A percentile compares a stretch with the other conserved stretches of the same genome.
Evolutionary conservation across 1,140 invertebrate genomes (phyloP).

Genomic region (Dendrolimus punctatus): DNA sequence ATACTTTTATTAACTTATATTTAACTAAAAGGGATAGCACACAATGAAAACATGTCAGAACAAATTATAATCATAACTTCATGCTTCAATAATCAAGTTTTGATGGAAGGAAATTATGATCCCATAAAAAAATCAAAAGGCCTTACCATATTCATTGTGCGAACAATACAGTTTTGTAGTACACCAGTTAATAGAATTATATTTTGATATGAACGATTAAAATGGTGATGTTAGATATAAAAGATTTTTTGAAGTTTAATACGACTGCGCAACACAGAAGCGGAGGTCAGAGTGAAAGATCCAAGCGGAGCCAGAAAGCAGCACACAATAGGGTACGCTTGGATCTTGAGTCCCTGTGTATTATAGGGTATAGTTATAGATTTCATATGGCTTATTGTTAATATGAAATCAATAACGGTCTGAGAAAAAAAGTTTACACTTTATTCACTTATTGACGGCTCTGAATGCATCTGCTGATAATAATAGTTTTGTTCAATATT

Average conservation of each 20-base stretch:
- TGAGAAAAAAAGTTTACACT: constrained; percentile 5
- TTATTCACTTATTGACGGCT: background rate
- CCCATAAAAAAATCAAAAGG: constrained; percentile 41
- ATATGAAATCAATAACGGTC: constrained; percentile 41
- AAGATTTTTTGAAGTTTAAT: constrained; percentile 38
- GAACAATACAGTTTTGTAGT: constrained; percentile 42
- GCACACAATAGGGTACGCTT: constrained; percentile 47
- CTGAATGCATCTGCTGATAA: background rate
- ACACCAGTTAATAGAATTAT: constrained; percentile 41
- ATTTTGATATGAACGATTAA: constrained; percentile 29
- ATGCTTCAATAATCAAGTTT: constrained; percentile 49
- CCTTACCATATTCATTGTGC: constrained; percentile 66
- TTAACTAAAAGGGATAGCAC: constrained; percentile 25
- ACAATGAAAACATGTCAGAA: constrained; percentile 64
- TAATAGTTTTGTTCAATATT: background rate
- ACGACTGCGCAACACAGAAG: constrained; percentile 48
- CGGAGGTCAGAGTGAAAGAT: constrained; percentile 49
- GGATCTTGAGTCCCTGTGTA: constrained; percentile 33
- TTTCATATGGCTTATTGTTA: constrained; percentile 50
- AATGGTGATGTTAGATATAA: constrained; percentile 22
- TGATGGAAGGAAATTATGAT: constrained; percentile 42
- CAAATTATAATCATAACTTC: constrained; percentile 65
- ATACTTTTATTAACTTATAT: too few relatives aligned
- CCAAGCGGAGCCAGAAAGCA: constrained; percentile 26
- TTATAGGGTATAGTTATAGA: constrained; percentile 31